These are phyloP conservation scores for Athrips mouffetella DNA, from an alignment of 2,888 invertebrate genomes.

Conservation along the genomic window DNA sequence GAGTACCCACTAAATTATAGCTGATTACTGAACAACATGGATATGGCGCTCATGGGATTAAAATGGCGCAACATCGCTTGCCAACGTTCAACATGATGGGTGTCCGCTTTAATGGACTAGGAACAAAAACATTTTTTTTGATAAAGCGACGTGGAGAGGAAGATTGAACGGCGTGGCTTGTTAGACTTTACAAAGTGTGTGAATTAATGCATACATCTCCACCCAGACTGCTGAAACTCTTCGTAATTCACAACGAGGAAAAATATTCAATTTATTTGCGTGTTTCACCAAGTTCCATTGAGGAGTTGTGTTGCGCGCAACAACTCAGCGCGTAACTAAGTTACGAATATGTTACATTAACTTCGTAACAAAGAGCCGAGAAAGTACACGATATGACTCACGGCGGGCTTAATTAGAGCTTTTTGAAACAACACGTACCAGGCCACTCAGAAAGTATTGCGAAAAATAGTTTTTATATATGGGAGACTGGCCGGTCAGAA, in stretches of 20 bases:
- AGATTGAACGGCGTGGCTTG: no score
- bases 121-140: no score
- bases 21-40: constrained; percentile 3
- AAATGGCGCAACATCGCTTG: not conserved
- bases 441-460: not conserved
- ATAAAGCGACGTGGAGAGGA: no score
- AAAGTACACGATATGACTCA: not conserved
- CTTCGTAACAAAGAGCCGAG: not conserved
- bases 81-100: no score
- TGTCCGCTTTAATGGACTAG: no score
- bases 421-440: not conserved
- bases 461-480: no score
- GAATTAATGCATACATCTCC: no score
- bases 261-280: constrained; percentile 10
- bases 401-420: not conserved
- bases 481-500: no score
- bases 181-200: no score
- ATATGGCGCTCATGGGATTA: not conserved
- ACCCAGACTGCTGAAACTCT: not conserved
- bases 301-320: not conserved
- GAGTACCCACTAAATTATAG: not conserved
- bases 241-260: constrained; percentile 5
- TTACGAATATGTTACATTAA: constrained; percentile 5
- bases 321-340: constrained; percentile 3
- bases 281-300: constrained; percentile 1